These are phyloP conservation scores for Corythucha ciliata DNA, from an alignment of 2,888 invertebrate genomes.

Conservation along the genomic window DNA sequence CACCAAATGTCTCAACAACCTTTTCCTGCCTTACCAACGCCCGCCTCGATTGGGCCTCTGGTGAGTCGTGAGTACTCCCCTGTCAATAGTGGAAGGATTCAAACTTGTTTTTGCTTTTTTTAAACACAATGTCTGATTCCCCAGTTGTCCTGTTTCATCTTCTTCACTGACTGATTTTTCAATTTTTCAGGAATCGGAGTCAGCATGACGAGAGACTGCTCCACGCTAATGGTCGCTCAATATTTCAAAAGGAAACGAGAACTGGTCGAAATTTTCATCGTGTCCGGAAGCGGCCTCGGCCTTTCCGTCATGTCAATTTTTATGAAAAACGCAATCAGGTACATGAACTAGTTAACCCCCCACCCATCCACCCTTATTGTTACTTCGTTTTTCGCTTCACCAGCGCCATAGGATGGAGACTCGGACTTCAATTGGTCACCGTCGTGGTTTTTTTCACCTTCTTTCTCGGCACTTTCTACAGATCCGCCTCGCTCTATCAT, in stretches of 20 bases:
- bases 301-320: slow-evolving; percentile 75
- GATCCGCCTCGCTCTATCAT: slow-evolving; percentile 80
- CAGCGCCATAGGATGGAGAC: slow-evolving; percentile 51
- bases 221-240: slow-evolving; percentile 81
- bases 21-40: too few species aligned
- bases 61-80: too few species aligned
- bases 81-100: too few species aligned
- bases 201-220: slow-evolving; percentile 74
- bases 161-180: too few species aligned
- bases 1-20: too few species aligned
- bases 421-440: slow-evolving; percentile 77
- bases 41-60: too few species aligned
- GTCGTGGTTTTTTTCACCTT: slow-evolving; percentile 73
- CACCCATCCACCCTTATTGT: background rate
- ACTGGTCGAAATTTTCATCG: slow-evolving; percentile 78
- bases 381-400: slow-evolving; percentile 6
- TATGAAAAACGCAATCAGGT: slow-evolving; percentile 70
- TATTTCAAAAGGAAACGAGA: slow-evolving; percentile 79
- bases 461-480: slow-evolving; percentile 76
- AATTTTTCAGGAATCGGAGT: slow-evolving; percentile 60
- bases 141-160: too few species aligned
- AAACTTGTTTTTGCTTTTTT: too few species aligned
- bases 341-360: slow-evolving; percentile 36
- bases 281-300: slow-evolving; percentile 75
- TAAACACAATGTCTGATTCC: too few species aligned